Evolutionary conservation across 1,140 invertebrate genomes (phyloP), one percentile per base, ranked within the genome.

Genomic region (Meloidogyne hapla): DNA sequence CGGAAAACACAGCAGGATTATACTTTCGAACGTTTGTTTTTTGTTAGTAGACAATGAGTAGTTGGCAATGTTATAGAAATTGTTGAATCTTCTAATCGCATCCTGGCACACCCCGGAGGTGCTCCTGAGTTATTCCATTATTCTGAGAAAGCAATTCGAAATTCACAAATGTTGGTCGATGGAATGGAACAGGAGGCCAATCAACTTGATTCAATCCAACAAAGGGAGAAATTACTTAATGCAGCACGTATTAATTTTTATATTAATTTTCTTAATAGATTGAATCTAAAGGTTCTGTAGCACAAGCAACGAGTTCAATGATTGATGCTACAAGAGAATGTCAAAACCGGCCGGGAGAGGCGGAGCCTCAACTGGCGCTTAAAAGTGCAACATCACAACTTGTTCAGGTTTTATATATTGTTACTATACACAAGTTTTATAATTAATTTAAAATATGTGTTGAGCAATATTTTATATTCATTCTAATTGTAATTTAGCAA

Each of bases 251-350:
- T 6, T 18, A 73, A 64, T 26, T 21, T 9, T 84, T n/a, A n/a
- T n/a, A n/a, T 61, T 87, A 94, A 6, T 96, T 2, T 95, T 88
- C 18, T 64, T 25, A 33, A 23, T 15, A 65, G 1, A 33, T 26
- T 28, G 15, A 23, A 12, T 74, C 33, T 74, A 6, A 33, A 74
- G 73, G 61, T 56, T 89, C 93, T 65, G 89, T 98, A 15, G 95
- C 96, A 1, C 95, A 98, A 88, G 96, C 96, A 9, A 99, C 96
- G 0, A 93, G 94, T 0, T 91, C 92, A 78, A 90, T 91, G 88
- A 93, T 98, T 2, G 95, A 98, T 88, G 95, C 96, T 1, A 96
- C 96, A 0, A 91, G 97, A 87, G 91, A 93, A 8, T 95, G 94
- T 88, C 93, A 94, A 15, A 91, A 91, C 38, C 92, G 91, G 87